These are phyloP conservation scores for Zaprionus tsacasi DNA, from an alignment of 1,140 invertebrate species.

Conservation along the genomic window DNA sequence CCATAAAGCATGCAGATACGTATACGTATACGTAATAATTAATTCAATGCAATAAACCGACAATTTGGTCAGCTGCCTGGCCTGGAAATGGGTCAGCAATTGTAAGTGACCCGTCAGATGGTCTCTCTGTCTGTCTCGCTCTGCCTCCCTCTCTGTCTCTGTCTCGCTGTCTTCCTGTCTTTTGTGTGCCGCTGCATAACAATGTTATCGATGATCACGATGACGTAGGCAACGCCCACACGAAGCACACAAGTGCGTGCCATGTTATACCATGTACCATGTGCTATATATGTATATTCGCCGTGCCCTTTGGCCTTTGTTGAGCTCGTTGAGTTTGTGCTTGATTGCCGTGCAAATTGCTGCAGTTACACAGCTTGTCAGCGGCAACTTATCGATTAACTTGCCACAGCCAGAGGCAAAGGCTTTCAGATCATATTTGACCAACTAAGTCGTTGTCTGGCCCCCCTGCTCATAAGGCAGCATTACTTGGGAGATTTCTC, in stretches of 20 bases:
- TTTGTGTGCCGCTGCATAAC: conserved; percentile 54
- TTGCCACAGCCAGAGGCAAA: not conserved
- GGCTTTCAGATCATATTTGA: conserved; percentile 32
- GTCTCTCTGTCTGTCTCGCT: conserved; percentile 9
- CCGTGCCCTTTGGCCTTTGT: conserved; percentile 56
- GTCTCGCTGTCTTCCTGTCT: conserved; percentile 42
- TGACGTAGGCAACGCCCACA: conserved; percentile 44
- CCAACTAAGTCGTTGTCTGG: conserved; percentile 11
- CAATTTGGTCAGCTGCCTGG: conserved; percentile 45
- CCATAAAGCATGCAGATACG: conserved; percentile 16
- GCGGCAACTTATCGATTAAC: conserved; percentile 44
- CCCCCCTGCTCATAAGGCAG: conserved; percentile 49
- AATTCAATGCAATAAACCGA: conserved; percentile 75
- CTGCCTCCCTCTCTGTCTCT: not conserved
- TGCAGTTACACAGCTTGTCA: conserved; percentile 37
- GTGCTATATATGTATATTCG: not conserved
- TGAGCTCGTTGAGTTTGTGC: conserved; percentile 52
- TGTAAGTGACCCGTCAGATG: conserved; percentile 48
- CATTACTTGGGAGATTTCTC: conserved; percentile 37
- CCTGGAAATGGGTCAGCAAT: conserved; percentile 72
- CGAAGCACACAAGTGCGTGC: conserved; percentile 12
- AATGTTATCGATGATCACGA: conserved; percentile 42
- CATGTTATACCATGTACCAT: not conserved
- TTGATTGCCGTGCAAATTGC: conserved; percentile 70
- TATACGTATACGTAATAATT: conserved; percentile 64